phyloP scores from a whole-genome alignment of 1,140 invertebrate genomes.

The Drusus annulatus region DNA sequence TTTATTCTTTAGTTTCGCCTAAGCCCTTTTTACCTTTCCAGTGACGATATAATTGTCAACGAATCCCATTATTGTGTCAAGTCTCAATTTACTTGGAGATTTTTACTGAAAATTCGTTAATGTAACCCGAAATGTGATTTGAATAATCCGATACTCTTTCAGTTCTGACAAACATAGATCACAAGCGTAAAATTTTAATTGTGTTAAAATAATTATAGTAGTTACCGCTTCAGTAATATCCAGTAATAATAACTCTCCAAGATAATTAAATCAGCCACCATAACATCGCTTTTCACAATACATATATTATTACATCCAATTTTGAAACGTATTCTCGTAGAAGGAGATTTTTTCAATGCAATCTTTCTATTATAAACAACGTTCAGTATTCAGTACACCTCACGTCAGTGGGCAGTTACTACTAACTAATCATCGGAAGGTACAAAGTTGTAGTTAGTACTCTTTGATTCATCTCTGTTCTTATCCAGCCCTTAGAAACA shows the following conservation, averaged over 20 bases:
- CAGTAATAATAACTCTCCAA: not conserved
- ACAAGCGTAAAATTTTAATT: too few relatives aligned
- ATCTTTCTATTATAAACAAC: not conserved
- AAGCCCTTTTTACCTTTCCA: too few relatives aligned
- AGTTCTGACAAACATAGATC: too few relatives aligned
- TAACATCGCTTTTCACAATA: conserved; percentile 21
- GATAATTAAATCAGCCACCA: conserved; percentile 24
- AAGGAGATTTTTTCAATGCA: conserved; percentile 18
- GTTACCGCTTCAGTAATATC: not conserved
- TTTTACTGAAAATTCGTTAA: too few relatives aligned
- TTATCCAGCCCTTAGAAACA: conserved; percentile 16
- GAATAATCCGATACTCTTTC: too few relatives aligned
- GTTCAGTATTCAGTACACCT: not conserved
- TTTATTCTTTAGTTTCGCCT: too few relatives aligned
- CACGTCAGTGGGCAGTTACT: not conserved
- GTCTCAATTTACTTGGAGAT: too few relatives aligned
- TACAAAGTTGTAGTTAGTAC: not conserved
- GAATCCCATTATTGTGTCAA: too few relatives aligned
- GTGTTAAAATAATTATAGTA: not conserved
- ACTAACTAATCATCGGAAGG: not conserved
- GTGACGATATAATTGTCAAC: too few relatives aligned
- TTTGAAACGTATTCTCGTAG: conserved; percentile 18
- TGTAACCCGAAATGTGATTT: too few relatives aligned
- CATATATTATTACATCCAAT: not conserved
- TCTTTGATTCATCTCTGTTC: not conserved